Conservation (phyloP, 2,113 vertebrate species). For the Aspiorhynchus laticeps region DNA sequence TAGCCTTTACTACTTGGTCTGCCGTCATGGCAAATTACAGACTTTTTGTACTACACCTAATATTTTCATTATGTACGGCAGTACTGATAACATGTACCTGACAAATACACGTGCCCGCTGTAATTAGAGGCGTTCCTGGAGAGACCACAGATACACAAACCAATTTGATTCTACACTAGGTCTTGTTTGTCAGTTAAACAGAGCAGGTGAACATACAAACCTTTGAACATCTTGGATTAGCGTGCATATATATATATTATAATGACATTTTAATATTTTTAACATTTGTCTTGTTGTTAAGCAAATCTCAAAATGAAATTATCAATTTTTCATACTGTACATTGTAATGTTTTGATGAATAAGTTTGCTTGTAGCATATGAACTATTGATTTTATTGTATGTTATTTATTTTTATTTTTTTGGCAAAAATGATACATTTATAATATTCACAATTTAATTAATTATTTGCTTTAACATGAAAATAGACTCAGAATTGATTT, state of each 20-base stretch:
- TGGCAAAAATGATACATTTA: neutral
- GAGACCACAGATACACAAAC: neutral
- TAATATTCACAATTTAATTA: neutral
- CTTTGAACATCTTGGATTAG: neutral
- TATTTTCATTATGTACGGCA: neutral
- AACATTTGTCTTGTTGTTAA: too few relatives aligned
- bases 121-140: conserved; percentile 14
- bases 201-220: conserved; percentile 2
- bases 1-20: neutral
- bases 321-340: neutral
- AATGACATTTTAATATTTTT: neutral
- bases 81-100: conserved; percentile 10
- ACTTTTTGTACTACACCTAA: conserved; percentile 5
- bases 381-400: neutral
- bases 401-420: neutral
- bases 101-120: conserved; percentile 16
- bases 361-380: neutral
- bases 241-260: neutral
- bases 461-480: neutral
- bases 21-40: conserved; percentile 13
- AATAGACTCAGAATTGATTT: neutral
- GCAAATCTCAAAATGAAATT: neutral
- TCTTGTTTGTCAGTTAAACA: conserved; percentile 15
- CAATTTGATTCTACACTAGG: neutral
- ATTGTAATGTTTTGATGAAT: neutral